Evolutionary conservation across 2,888 invertebrate species (phyloP).

Genomic region (Nymphalis polychloros): DNA sequence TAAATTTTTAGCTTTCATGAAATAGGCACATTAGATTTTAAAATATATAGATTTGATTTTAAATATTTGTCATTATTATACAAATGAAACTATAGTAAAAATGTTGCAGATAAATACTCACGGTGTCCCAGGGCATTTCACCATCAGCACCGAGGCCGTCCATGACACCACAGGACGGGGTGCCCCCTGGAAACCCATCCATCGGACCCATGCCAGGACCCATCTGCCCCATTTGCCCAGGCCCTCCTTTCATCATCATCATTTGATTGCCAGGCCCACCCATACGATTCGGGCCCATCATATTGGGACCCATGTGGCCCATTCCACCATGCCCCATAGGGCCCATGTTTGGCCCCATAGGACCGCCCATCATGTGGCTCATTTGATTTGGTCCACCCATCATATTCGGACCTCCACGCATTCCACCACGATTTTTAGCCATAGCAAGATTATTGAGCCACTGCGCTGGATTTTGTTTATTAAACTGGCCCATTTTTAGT

Average conservation of each 20-base stretch:
- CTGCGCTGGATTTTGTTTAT: slow-evolving; percentile 90
- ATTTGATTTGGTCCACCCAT: slow-evolving; percentile 78
- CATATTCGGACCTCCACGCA: slow-evolving; percentile 79
- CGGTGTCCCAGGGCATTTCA: slow-evolving; percentile 83
- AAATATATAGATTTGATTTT: not conserved
- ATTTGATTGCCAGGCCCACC: slow-evolving; percentile 72
- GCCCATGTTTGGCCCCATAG: slow-evolving; percentile 75
- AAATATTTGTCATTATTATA: not conserved
- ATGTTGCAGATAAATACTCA: slow-evolving; percentile 51
- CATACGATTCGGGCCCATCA: slow-evolving; percentile 78
- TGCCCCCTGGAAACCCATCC: slow-evolving; percentile 82
- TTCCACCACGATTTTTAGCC: slow-evolving; percentile 86
- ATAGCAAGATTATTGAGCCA: slow-evolving; percentile 90
- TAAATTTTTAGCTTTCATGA: not conserved
- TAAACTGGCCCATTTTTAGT: slow-evolving; percentile 92
- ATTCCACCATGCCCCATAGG: slow-evolving; percentile 74
- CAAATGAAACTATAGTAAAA: not conserved
- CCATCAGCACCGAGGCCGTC: slow-evolving; percentile 82
- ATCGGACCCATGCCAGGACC: slow-evolving; percentile 74
- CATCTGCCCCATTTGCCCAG: slow-evolving; percentile 75
- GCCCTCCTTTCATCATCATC: slow-evolving; percentile 80
- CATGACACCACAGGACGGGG: slow-evolving; percentile 82
- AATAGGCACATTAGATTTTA: not conserved
- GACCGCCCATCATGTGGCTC: slow-evolving; percentile 78
- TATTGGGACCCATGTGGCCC: slow-evolving; percentile 77